A percentile compares a stretch with the other conserved stretches of the same genome.
Conservation (phyloP, 2,113 vertebrate genomes). For the Petaurus breviceps region DNA sequence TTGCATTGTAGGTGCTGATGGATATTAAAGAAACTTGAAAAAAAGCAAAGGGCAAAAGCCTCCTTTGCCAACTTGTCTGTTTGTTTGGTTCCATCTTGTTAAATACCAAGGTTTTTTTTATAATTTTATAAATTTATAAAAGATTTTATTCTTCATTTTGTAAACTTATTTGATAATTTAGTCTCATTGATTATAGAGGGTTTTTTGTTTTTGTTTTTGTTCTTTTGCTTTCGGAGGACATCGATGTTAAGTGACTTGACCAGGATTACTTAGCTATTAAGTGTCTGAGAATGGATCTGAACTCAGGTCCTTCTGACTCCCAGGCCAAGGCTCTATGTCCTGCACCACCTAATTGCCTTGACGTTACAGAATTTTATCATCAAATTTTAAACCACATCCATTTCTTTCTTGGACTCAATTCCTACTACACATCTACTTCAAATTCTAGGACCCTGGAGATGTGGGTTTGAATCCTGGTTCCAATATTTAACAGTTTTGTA, state of each 20-base stretch:
- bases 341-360: background rate
- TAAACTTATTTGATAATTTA: no score
- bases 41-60: no score
- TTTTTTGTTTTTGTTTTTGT: no score
- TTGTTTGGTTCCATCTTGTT: no score
- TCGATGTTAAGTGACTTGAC: conserved; percentile 11
- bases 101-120: no score
- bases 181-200: no score
- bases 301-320: background rate
- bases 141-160: no score
- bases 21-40: no score
- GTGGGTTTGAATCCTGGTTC: background rate
- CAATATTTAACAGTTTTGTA: background rate
- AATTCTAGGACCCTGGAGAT: background rate
- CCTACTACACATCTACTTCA: background rate
- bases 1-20: no score
- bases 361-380: background rate
- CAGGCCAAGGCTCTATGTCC: background rate
- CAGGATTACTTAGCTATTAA: background rate
- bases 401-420: background rate
- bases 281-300: background rate
- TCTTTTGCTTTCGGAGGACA: no score
- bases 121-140: no score
- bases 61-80: no score
- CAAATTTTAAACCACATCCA: background rate